Evolutionary conservation across 2,888 invertebrate genomes (phyloP).

Genomic region (Drosophila prolongata): DNA sequence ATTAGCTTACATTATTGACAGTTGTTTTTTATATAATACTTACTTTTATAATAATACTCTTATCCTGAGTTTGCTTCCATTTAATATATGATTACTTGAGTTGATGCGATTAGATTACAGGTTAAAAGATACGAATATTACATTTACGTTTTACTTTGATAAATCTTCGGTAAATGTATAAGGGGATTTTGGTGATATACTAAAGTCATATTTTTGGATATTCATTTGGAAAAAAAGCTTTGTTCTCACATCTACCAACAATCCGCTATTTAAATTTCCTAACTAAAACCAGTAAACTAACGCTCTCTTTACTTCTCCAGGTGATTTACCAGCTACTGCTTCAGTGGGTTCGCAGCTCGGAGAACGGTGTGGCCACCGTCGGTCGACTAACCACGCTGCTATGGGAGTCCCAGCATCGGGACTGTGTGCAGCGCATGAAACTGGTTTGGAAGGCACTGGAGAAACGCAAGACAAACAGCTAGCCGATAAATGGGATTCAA

Average conservation of each 20-base stretch:
- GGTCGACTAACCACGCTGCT: conserved; percentile 86
- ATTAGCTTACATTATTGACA: not conserved
- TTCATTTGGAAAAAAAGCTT: too few relatives aligned
- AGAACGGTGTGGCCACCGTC: conserved; percentile 86
- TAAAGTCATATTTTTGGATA: too few relatives aligned
- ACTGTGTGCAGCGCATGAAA: conserved; percentile 83
- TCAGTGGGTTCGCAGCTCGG: conserved; percentile 88
- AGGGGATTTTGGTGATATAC: too few relatives aligned
- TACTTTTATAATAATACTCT: not conserved
- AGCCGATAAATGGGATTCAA: conserved; percentile 15
- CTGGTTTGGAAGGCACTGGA: conserved; percentile 79
- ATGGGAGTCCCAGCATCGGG: conserved; percentile 85
- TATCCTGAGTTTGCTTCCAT: not conserved
- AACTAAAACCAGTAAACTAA: not conserved
- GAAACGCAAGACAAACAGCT: conserved; percentile 71
- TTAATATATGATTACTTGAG: not conserved
- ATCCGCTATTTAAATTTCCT: not conserved
- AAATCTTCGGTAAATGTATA: too few relatives aligned
- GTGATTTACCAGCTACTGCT: conserved; percentile 89
- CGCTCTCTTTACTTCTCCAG: conserved; percentile 82
- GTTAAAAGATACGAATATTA: not conserved
- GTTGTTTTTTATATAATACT: not conserved
- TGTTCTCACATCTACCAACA: too few relatives aligned
- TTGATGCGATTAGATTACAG: not conserved
- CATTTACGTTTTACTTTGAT: not conserved